Conservation (phyloP, 2,888 invertebrate species). For the Diaprepes abbreviatus region DNA sequence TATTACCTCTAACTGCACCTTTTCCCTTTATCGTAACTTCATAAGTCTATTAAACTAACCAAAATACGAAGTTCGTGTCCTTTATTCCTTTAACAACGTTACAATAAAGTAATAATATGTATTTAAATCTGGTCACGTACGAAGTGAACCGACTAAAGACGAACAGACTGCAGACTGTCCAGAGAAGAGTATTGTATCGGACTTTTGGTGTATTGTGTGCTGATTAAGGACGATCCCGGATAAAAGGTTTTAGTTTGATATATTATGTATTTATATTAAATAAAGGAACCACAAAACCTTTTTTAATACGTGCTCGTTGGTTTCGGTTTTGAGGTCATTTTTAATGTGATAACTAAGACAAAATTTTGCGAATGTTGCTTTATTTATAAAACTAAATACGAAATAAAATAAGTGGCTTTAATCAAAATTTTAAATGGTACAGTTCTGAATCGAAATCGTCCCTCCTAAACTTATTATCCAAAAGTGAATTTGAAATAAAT, state of each 20-base stretch:
- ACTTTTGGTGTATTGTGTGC: not conserved
- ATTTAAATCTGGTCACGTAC: constrained; percentile 14
- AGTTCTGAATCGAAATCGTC: too few species aligned
- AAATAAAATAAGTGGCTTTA: too few species aligned
- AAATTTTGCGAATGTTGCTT: too few species aligned
- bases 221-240: not conserved
- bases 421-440: too few species aligned
- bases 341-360: too few species aligned
- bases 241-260: not conserved
- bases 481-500: too few species aligned
- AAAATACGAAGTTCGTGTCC: constrained; percentile 8
- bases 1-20: not conserved
- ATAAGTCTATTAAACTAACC: constrained; percentile 10
- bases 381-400: too few species aligned
- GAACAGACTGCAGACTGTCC: constrained; percentile 9
- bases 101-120: constrained; percentile 17
- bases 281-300: not conserved
- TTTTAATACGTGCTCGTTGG: too few species aligned
- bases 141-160: constrained; percentile 2
- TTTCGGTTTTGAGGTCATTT: too few species aligned
- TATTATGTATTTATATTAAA: not conserved
- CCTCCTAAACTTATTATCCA: too few species aligned
- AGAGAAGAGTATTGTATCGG: not conserved
- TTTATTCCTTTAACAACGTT: constrained; percentile 9
- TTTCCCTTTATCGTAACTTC: not conserved